Percentiles rank a stretch among this genome's conserved stretches.
Evolutionary conservation across 2,113 vertebrate genomes (phyloP).

Genomic region (Aegithalos caudatus): DNA sequence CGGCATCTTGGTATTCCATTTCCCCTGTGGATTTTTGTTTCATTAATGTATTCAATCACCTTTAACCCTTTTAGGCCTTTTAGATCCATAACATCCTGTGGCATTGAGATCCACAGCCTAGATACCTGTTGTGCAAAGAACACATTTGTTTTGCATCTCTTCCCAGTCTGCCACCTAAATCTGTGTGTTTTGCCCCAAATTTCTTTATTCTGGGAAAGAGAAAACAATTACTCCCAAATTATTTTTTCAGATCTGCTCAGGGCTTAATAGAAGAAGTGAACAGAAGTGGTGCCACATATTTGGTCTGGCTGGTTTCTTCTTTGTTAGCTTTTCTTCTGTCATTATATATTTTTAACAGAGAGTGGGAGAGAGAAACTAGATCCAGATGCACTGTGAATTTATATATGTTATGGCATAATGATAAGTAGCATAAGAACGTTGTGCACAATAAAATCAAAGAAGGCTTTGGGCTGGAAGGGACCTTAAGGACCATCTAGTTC

Average conservation of each 20-base stretch:
- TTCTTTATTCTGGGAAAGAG: neutral
- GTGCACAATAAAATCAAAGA: neutral
- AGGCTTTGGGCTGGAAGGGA: neutral
- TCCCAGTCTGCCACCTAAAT: neutral
- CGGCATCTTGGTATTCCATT: neutral
- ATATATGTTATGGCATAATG: neutral
- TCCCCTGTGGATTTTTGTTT: neutral
- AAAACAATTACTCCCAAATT: neutral
- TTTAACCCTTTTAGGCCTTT: neutral
- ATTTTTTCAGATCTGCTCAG: neutral
- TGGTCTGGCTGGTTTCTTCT: neutral
- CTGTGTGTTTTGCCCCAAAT: neutral
- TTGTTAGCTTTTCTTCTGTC: neutral
- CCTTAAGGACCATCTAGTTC: neutral
- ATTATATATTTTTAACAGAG: neutral
- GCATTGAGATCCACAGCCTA: neutral
- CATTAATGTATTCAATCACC: neutral
- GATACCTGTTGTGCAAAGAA: neutral
- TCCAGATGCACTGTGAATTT: neutral
- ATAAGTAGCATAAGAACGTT: neutral
- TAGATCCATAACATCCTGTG: neutral
- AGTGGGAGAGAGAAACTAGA: neutral
- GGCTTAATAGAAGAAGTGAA: neutral
- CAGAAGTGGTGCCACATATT: neutral
- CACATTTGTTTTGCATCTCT: neutral